Percentiles rank a stretch among this genome's conserved stretches.
These are phyloP conservation scores for Scrobipalpa costella DNA, from an alignment of 2,888 invertebrate genomes.

Conservation along the genomic window DNA sequence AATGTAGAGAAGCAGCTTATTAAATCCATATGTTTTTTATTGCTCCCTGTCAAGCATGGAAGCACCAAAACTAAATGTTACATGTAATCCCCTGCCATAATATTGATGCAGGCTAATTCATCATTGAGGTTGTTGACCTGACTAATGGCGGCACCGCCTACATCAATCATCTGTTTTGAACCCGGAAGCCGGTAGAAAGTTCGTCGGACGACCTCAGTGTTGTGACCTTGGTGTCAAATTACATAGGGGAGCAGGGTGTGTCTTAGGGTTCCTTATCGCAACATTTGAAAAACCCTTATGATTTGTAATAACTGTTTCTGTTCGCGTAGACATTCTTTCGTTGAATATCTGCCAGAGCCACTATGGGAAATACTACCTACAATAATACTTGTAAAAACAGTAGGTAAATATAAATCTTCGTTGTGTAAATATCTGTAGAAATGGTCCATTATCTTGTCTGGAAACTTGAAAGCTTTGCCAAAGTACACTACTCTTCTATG, in stretches of 20 bases:
- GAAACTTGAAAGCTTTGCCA: neutral
- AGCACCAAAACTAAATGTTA: conserved; percentile 5
- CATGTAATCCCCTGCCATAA: conserved; percentile 23
- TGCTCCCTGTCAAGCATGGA: no score
- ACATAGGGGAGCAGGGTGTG: conserved; percentile 35
- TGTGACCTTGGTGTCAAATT: conserved; percentile 58
- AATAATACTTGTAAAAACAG: no score
- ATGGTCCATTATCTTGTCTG: neutral
- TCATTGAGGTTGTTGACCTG: conserved; percentile 28
- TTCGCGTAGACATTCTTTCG: neutral
- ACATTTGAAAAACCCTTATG: neutral
- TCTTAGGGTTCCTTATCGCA: neutral
- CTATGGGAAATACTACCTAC: no score
- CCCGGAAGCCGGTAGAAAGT: conserved; percentile 61
- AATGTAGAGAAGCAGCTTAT: no score
- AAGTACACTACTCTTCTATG: neutral
- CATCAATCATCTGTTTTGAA: conserved; percentile 62
- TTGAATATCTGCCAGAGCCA: no score
- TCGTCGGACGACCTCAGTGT: conserved; percentile 62
- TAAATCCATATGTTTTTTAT: no score
- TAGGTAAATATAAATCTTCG: neutral
- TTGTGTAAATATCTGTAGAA: neutral
- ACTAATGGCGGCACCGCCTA: conserved; percentile 25
- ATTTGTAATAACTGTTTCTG: neutral
- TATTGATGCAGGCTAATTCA: conserved; percentile 24